These are phyloP conservation scores for Parascotia fuliginaria DNA, from an alignment of 2,888 invertebrate genomes.

Conservation along the genomic window DNA sequence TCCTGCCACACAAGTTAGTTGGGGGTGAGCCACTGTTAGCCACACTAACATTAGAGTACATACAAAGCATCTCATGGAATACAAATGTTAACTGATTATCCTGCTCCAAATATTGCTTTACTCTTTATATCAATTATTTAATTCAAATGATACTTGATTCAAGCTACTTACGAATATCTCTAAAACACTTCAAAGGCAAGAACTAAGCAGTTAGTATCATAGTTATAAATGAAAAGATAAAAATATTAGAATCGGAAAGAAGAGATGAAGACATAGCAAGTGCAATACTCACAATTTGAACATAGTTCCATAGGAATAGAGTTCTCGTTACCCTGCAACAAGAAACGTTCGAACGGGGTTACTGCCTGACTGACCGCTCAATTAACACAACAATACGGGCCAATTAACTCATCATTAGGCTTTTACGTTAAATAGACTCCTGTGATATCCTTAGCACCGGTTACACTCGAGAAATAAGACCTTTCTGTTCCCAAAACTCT, in stretches of 20 bases:
- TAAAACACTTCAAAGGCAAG: slow-evolving; percentile 57
- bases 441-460: slow-evolving; percentile 13
- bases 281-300: slow-evolving; percentile 94
- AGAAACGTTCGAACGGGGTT: slow-evolving; percentile 20
- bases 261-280: slow-evolving; percentile 25
- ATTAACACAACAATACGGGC: neutral
- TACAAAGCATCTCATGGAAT: slow-evolving; percentile 42
- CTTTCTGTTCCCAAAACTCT: slow-evolving; percentile 8
- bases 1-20: slow-evolving; percentile 8
- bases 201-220: slow-evolving; percentile 55
- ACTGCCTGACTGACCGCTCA: slow-evolving; percentile 10
- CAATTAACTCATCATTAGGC: neutral
- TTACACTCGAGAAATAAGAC: slow-evolving; percentile 3
- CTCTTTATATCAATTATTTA: slow-evolving; percentile 19
- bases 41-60: slow-evolving; percentile 45
- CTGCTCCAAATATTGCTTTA: slow-evolving; percentile 21
- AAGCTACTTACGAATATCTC: slow-evolving; percentile 55
- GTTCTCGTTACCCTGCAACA: slow-evolving; percentile 96
- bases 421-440: neutral
- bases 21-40: slow-evolving; percentile 38
- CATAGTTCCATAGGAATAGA: slow-evolving; percentile 98
- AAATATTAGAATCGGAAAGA: slow-evolving; percentile 40
- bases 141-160: slow-evolving; percentile 28
- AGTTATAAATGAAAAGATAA: slow-evolving; percentile 51
- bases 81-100: slow-evolving; percentile 13